Conservation (phyloP, 2,888 invertebrate genomes). For the Congeria kusceri region DNA sequence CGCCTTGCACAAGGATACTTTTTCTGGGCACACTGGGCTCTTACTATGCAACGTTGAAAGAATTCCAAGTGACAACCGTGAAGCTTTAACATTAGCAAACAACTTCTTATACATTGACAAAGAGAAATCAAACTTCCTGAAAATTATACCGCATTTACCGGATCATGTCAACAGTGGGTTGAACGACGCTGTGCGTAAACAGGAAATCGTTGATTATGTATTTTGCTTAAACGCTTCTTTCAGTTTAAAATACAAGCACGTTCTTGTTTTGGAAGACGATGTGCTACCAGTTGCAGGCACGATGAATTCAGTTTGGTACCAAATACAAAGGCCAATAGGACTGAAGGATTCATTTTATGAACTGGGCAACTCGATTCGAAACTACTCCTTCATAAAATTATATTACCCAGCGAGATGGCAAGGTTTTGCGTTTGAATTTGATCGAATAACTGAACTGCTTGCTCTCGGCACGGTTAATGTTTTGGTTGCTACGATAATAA, state of each 20-base stretch:
- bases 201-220: constrained; percentile 82
- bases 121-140: constrained; percentile 40
- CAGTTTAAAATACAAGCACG: constrained; percentile 66
- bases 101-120: constrained; percentile 67
- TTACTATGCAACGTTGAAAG: constrained; percentile 81
- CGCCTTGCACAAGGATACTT: constrained; percentile 39
- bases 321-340: too few relatives aligned
- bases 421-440: constrained; percentile 73
- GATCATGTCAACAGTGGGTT: not conserved
- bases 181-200: constrained; percentile 30
- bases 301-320: too few relatives aligned
- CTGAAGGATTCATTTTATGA: too few relatives aligned
- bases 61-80: constrained; percentile 66
- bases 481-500: constrained; percentile 19
- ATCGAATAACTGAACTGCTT: constrained; percentile 73
- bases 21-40: constrained; percentile 61
- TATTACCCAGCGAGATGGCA: constrained; percentile 82
- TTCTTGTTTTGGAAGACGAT: constrained; percentile 80
- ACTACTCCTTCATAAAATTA: constrained; percentile 77
- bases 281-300: too few relatives aligned
- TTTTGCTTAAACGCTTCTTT: constrained; percentile 78
- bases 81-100: constrained; percentile 65
- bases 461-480: constrained; percentile 69
- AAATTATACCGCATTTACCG: too few relatives aligned
- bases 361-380: not conserved